Evolutionary conservation across 2,113 vertebrate genomes (phyloP).

Genomic region (human): DNA sequence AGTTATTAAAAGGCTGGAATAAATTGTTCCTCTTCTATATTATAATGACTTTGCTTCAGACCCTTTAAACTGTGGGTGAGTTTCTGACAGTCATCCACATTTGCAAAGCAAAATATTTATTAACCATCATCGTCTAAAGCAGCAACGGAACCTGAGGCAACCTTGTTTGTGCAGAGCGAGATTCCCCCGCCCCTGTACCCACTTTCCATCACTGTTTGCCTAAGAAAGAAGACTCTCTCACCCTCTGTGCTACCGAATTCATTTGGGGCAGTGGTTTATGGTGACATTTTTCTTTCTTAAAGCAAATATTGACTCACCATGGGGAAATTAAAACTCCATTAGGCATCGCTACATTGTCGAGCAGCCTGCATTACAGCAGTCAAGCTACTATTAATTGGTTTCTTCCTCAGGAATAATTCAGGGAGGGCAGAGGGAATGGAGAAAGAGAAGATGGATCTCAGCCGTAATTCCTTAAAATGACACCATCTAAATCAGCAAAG

Average conservation of each 20-base stretch:
- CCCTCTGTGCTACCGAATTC: constrained; percentile 59
- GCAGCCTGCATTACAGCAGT: constrained; percentile 73
- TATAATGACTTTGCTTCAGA: constrained; percentile 73
- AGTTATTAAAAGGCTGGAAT: constrained; percentile 68
- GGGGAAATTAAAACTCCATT: constrained; percentile 89
- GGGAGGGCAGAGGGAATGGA: constrained; percentile 64
- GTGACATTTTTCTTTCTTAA: constrained; percentile 79
- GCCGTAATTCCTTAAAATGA: constrained; percentile 79
- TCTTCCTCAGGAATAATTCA: constrained; percentile 81
- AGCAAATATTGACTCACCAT: constrained; percentile 83
- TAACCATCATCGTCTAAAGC: constrained; percentile 11
- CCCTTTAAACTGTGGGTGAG: constrained; percentile 70
- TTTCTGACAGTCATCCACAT: constrained; percentile 66
- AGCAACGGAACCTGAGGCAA: neutral
- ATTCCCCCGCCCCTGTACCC: neutral
- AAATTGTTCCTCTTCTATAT: constrained; percentile 72
- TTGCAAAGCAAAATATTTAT: constrained; percentile 70
- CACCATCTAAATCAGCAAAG: constrained; percentile 81
- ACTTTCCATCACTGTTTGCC: neutral
- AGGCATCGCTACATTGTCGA: constrained; percentile 78
- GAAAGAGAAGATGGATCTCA: constrained; percentile 67
- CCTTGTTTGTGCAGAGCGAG: neutral
- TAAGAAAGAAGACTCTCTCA: neutral
- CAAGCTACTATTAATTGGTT: constrained; percentile 84
- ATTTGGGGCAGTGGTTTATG: constrained; percentile 71